Evolutionary conservation across 2,888 invertebrate genomes (phyloP), one percentile per base, ranked within the genome.

Genomic region (Aethes cnicana): DNA sequence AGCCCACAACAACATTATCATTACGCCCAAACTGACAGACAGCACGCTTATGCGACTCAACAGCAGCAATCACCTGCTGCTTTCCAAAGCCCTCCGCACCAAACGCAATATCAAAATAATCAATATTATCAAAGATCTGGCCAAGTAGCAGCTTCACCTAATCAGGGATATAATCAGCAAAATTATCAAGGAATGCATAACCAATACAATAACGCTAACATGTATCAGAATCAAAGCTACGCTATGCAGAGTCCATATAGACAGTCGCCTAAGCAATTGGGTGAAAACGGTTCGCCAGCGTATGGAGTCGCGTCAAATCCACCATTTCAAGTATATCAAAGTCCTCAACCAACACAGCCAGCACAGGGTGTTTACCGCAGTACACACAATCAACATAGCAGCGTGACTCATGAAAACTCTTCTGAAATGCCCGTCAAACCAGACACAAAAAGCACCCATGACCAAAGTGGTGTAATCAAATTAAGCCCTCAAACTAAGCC

Each of bases 51-150:
- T 58, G 74, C 71, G 5, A 82, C 71, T 58, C 84, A 82, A 57
- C 66, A 64, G 0, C 67, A 64, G 0, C 30, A 68, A 67, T 41
- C 70, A 64, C 49, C 59, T 9, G 26, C 68, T 23, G 73, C 69
- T 14, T 87, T 81, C 56, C 87, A 87, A 66, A 85, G 84, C 56
- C 87, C 87, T 26, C 84, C 86, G 2, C 87, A 88, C 61, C 86
- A 87, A 56, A 55, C 80, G 4, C 87, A 86, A 54, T 87, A 85
- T 63, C 82, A 81, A 68, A 86, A 76, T 59, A 63, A 79, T 9
- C 81, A 85, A 58, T 86, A 83, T 59, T 86, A 85, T 68, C 87
- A 84, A 61, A 77, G 86, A 58, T 65, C 78, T 44, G 74, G 62
- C 64, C 87, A 80, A 64, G 68, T 65, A 8, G 47, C 75, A 1